Base-by-base conservation (phyloP, 2,888 invertebrate genomes). In the Timandra comae region DNA sequence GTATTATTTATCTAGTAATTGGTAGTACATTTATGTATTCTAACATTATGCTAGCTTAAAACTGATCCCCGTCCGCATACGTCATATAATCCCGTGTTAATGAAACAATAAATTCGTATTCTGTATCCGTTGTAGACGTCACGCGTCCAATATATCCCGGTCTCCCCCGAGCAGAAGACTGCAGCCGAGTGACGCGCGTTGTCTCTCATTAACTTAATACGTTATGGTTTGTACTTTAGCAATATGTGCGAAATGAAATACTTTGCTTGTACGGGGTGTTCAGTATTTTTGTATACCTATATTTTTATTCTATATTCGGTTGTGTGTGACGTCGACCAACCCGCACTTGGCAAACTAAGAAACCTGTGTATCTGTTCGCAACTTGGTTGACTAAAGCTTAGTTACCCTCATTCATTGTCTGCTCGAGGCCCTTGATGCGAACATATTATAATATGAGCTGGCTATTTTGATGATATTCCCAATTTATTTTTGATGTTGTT, bases 171-270 rank as follows among this genome's bases (percentile, higher is more conserved):
- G n/a, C 16, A 5, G 43, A 49, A 24, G 46, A 27, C 56, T 57
- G 47, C 52, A 53, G 46, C 41, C 41, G 52, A 56, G 62, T 68
- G 72, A 71, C 75, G 63, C 68, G 62, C 61, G 66, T 67, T 76
- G 76, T 72, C 70, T 65, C 79, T 81, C 80, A 79, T 81, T 79
- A 80, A 73, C 75, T 80, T 79, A 79, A 81, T 82, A 78, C 61
- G 71, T 65, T 69, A 71, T 66, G 70, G 67, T 72, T 65, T 70
- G 68, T 71, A 69, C 73, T 69, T 54, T 41, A 56, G 70, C 67
- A 74, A 76, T 78, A 76, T 74, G 63, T 59, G 55, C 57, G 56
- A 66, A 60, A 76, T 76, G 67, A 77, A 74, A 76, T 71, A 70
- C 58, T 64, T 61, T 42, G 21, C 19, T 5, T 29, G 39, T 67